Evolutionary conservation across 2,113 vertebrate species (phyloP), one percentile per base, ranked within the genome.

Genomic region (Amphiprion ocellaris): DNA sequence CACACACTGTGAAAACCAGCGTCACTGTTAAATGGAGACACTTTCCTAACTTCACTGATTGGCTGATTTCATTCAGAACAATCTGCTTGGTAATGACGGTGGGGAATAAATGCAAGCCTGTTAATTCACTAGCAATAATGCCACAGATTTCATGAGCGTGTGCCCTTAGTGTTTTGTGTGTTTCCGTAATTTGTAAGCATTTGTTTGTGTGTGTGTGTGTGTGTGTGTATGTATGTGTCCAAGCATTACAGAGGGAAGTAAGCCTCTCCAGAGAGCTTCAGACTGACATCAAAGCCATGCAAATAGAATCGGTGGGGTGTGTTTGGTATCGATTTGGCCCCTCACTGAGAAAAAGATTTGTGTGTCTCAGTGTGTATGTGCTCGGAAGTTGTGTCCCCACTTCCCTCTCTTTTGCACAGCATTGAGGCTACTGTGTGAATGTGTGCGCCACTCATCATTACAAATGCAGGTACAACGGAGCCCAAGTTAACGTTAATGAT

Each of bases 251-350:
- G 65, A 78, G 64, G 30, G 58, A 73, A 87, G 65, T 30, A 65
- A 75, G 79, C n/a, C 64, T 70, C 81, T 87, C 81, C 28, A 9
- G 87, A 89, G 86, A 79, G 74, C 52, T 55, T 79, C 60, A 12
- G 61, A 67, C 58, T 53, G 71, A 86, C 84, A 91, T 92, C 86
- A 92, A 92, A 90, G 90, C 72, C 82, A 92, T 90, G 91, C 88
- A 93, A 90, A 89, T 75, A 76, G 70, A 87, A 87, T 65, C 17
- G 52, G 68, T 69, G 69, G 39, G 72, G 52, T 78, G 83, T 73
- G 82, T 79, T 89, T 86, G 72, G 49, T 92, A 90, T 91, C 64
- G 87, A 91, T 93, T 91, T 87, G 53, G 53, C 52, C 68, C 69
- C 73, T 75, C 24, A 7, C 71, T 55, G 71, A 80, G 74, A 28